Percentiles rank a stretch among this genome's conserved stretches.
Conservation (phyloP, 1,140 invertebrate species). For the Condylostylus longicornis region DNA sequence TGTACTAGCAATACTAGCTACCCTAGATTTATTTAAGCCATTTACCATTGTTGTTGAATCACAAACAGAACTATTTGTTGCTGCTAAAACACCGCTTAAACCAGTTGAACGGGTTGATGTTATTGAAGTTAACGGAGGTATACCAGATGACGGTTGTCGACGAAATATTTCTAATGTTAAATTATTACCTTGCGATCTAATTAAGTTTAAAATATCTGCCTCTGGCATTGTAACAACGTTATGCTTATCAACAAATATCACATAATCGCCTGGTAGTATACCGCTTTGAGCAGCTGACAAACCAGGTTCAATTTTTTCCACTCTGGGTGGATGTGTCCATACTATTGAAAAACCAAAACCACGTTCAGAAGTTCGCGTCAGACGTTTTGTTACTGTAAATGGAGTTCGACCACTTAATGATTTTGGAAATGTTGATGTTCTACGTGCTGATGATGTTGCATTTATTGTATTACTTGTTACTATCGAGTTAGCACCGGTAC, state of each 20-base stretch:
- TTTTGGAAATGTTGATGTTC: slow-evolving; percentile 2
- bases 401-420: slow-evolving; percentile 50
- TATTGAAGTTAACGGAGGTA: not conserved
- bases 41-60: too few relatives aligned
- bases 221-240: slow-evolving; percentile 64
- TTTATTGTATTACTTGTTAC: slow-evolving; percentile 1
- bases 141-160: slow-evolving; percentile 15
- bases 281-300: slow-evolving; percentile 67
- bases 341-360: slow-evolving; percentile 80
- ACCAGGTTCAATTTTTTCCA: slow-evolving; percentile 69
- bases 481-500: too few relatives aligned
- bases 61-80: slow-evolving; percentile 5
- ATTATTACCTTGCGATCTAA: slow-evolving; percentile 38
- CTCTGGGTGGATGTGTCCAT: slow-evolving; percentile 76
- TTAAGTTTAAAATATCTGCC: slow-evolving; percentile 63
- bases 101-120: too few relatives aligned
- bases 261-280: slow-evolving; percentile 64
- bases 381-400: slow-evolving; percentile 58
- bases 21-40: not conserved
- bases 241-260: slow-evolving; percentile 71
- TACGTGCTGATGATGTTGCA: slow-evolving; percentile 8
- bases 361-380: slow-evolving; percentile 40
- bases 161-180: slow-evolving; percentile 65
- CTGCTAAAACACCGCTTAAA: too few relatives aligned
- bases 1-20: slow-evolving; percentile 7